Conservation (phyloP, 2,113 vertebrate genomes). For the Aptenodytes patagonicus region DNA sequence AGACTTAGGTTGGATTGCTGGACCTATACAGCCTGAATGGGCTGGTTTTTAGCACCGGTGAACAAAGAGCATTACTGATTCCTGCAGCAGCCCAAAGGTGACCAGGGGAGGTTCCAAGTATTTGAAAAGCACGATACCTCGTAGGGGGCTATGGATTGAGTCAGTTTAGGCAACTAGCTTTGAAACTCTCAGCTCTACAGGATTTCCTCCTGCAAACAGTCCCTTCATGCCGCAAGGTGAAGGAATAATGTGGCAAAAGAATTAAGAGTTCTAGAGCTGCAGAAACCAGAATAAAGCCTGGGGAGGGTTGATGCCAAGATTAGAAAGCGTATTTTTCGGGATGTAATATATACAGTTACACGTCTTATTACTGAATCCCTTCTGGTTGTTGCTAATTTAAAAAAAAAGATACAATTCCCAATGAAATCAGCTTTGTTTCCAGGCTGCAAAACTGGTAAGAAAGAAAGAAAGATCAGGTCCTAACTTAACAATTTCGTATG, state of each 20-base stretch:
- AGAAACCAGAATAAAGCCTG: background rate
- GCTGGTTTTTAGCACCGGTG: background rate
- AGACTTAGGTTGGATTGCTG: background rate
- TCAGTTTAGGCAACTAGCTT: background rate
- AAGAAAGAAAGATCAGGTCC: background rate
- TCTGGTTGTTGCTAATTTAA: background rate
- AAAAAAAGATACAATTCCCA: background rate
- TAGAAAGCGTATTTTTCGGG: background rate
- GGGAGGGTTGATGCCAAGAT: background rate
- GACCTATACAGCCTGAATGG: accelerated
- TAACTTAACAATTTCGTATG: background rate
- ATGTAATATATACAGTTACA: background rate
- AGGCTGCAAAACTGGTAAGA: background rate
- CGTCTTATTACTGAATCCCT: background rate
- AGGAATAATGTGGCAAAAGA: background rate
- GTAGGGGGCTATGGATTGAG: background rate
- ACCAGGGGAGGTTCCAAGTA: background rate
- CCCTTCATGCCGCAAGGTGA: background rate
- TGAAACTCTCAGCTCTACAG: background rate
- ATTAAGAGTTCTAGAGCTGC: background rate
- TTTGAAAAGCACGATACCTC: background rate
- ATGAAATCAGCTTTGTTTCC: background rate
- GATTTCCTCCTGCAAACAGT: background rate
- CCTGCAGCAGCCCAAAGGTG: background rate
- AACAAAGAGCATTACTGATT: background rate